Conservation (phyloP, 2,888 invertebrate genomes). For the Acronicta leporina region DNA sequence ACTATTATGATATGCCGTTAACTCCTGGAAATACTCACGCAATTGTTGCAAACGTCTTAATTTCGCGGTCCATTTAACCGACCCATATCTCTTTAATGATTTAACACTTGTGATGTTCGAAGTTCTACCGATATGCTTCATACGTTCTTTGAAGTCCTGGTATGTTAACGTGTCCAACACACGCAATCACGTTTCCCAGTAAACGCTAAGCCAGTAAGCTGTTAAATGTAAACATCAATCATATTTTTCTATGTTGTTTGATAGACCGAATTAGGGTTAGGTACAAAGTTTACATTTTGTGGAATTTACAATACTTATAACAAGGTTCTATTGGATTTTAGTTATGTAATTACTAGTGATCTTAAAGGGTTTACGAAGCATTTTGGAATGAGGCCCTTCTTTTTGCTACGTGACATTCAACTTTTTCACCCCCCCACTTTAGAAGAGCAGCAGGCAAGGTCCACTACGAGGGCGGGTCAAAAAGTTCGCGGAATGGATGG, state of each 20-base stretch:
- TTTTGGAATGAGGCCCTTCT: no score
- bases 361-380: no score
- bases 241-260: constrained; percentile 11
- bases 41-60: constrained; percentile 43
- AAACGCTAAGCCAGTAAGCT: no score
- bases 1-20: constrained; percentile 6
- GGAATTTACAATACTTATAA: background rate
- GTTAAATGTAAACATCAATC: constrained; percentile 16
- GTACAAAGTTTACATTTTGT: background rate
- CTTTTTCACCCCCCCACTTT: no score
- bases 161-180: constrained; percentile 15
- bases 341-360: no score
- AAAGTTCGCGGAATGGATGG: no score
- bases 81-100: constrained; percentile 46
- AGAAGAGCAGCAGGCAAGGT: no score
- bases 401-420: no score
- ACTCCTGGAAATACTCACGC: constrained; percentile 14
- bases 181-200: constrained; percentile 27
- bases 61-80: constrained; percentile 44
- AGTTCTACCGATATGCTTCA: constrained; percentile 18
- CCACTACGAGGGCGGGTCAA: no score
- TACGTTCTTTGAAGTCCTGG: constrained; percentile 46
- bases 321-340: no score
- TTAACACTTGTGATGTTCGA: constrained; percentile 29
- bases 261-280: background rate